phyloP scores from a whole-genome alignment of 2,113 vertebrate genomes.

The Shinisaurus crocodilurus region DNA sequence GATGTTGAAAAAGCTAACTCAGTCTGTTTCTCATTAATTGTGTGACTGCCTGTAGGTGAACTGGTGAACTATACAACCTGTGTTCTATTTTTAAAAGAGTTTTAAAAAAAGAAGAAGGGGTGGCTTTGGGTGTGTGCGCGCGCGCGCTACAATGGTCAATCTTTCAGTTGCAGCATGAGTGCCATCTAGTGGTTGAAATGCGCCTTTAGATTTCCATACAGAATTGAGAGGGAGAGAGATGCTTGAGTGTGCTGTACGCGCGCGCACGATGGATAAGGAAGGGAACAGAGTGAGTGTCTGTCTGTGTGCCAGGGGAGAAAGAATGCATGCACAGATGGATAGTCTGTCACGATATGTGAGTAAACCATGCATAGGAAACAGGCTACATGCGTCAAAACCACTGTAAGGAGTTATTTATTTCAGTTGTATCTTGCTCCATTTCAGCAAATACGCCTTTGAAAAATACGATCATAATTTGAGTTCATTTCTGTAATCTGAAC shows the following conservation, averaged over 20 bases:
- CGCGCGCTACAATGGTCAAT: background rate
- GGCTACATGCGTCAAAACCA: background rate
- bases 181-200: conserved; percentile 54
- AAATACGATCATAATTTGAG: background rate
- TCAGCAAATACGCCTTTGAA: background rate
- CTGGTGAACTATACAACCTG: background rate
- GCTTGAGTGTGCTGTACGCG: too few relatives aligned
- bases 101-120: background rate
- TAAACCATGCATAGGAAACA: background rate
- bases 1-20: background rate
- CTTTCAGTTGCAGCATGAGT: background rate
- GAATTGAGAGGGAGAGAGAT: background rate
- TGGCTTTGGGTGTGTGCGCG: accelerated
- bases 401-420: background rate
- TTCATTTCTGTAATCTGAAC: background rate
- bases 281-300: background rate
- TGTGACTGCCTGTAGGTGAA: background rate
- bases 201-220: conserved; percentile 35
- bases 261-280: too few relatives aligned
- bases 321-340: background rate
- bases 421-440: background rate
- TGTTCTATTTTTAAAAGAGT: background rate
- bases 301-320: background rate
- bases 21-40: conserved; percentile 17
- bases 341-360: background rate